phyloP scores from a whole-genome alignment of 1,140 invertebrate genomes.

The Lepidurus arcticus region DNA sequence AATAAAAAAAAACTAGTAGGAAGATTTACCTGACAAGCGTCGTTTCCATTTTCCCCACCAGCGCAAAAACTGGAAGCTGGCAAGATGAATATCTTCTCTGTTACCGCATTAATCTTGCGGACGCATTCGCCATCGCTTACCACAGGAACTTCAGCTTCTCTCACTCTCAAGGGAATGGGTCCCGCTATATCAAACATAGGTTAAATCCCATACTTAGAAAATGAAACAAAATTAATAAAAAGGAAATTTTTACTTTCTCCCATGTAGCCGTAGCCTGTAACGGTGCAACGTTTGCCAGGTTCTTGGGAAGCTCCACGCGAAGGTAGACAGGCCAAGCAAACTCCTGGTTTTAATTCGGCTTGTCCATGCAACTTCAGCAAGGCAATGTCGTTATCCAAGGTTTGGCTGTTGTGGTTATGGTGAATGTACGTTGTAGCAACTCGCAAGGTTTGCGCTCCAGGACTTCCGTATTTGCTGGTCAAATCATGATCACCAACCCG shows the following conservation, averaged over 20 bases:
- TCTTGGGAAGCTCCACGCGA: conserved; percentile 75
- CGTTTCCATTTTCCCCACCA: conserved; percentile 83
- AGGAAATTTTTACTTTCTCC: conserved; percentile 63
- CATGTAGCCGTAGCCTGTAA: conserved; percentile 91
- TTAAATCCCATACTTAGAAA: background rate
- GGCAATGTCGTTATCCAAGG: conserved; percentile 92
- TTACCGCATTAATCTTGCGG: conserved; percentile 85
- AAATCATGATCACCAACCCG: conserved; percentile 89
- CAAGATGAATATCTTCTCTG: conserved; percentile 86
- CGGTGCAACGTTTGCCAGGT: conserved; percentile 80
- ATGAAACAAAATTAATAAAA: background rate
- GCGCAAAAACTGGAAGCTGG: conserved; percentile 87
- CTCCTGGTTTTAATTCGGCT: conserved; percentile 76
- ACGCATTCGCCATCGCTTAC: conserved; percentile 88
- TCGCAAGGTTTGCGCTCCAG: conserved; percentile 76
- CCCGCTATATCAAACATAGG: conserved; percentile 58
- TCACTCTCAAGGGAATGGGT: conserved; percentile 77
- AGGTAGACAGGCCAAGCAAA: conserved; percentile 80
- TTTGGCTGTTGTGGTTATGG: conserved; percentile 93
- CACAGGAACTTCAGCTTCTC: conserved; percentile 86
- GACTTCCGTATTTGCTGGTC: conserved; percentile 75
- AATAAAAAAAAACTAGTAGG: background rate
- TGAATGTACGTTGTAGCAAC: conserved; percentile 92
- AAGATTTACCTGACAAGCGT: conserved; percentile 78
- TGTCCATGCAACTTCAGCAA: conserved; percentile 84